Evolutionary conservation across 2,888 invertebrate species (phyloP), one percentile per base, ranked within the genome.

Genomic region (Malthinus flaveolus): DNA sequence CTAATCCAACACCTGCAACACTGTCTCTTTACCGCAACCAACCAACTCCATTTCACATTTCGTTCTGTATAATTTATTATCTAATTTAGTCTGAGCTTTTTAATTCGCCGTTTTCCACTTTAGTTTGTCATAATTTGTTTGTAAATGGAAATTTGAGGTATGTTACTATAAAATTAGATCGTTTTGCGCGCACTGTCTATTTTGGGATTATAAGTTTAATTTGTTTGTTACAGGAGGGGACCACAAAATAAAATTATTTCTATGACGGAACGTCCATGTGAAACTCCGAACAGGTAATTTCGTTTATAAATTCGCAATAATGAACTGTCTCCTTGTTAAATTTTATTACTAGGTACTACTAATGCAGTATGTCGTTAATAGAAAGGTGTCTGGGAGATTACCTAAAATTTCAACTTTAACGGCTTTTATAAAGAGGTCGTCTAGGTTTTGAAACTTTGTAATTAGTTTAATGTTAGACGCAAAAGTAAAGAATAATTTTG

Each of bases 211-310:
- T n/a, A 23, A 23, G 2, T 23, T 23, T 23, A 23, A 3, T 23
- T 23, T 5, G 23, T 66, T 63, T 64, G 31, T 74, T 75, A 8
- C 69, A 75, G 75, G 66, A 69, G 73, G 63, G 70, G 70, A 63
- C 69, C 68, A 59, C 64, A 71, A 45, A 60, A 66, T 10, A 68
- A 68, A 62, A 62, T 65, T 61, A 68, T 71, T 71, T 69, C 71
- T 70, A 73, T 72, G 69, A 69, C 73, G 69, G 75, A 71, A 61
- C 68, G 71, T 65, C 67, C 69, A 62, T 71, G 68, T 53, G 71
- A 70, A 58, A 74, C 74, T 50, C 73, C 74, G 49, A 72, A 64
- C 67, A 73, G 75, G 75, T 75, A 66, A 62, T 56, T 52, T 5
- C 10, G 23, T 23, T 35, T 23, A 9, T 13, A 36, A 10, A 23